A percentile compares a stretch with the other conserved stretches of the same genome.
These are phyloP conservation scores for Leuciscus waleckii DNA, from an alignment of 2,797 vertebrate species.

Conservation along the genomic window DNA sequence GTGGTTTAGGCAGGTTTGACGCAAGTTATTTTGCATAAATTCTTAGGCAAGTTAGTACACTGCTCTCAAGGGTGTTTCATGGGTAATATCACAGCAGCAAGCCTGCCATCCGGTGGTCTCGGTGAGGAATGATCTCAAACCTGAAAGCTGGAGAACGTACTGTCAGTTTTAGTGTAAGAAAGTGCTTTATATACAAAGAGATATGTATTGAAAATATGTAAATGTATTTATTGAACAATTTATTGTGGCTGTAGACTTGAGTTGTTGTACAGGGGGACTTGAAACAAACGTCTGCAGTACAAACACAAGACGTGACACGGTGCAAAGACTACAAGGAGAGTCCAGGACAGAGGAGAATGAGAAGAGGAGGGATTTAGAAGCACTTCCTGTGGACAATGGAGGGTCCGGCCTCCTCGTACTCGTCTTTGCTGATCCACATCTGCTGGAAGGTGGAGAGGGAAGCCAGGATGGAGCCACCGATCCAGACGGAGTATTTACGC, in stretches of 20 bases:
- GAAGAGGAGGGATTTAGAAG: slow-evolving; percentile 57
- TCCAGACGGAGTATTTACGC: slow-evolving; percentile 71
- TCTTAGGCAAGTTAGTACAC: not conserved
- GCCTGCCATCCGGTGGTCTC: slow-evolving; percentile 59
- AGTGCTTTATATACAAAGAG: not conserved
- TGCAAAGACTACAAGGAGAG: slow-evolving; percentile 36
- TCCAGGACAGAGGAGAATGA: slow-evolving; percentile 4
- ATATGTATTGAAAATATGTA: slow-evolving; percentile 42
- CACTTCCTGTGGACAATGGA: slow-evolving; percentile 70
- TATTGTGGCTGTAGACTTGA: slow-evolving; percentile 17
- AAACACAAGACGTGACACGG: not conserved
- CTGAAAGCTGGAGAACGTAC: not conserved
- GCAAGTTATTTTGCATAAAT: slow-evolving; percentile 30
- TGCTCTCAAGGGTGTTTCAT: not conserved
- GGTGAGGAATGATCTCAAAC: slow-evolving; percentile 16
- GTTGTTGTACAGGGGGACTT: slow-evolving; percentile 37
- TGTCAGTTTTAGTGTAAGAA: not conserved
- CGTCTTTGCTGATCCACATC: slow-evolving; percentile 74
- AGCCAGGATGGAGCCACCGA: slow-evolving; percentile 71
- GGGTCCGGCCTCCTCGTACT: slow-evolving; percentile 69
- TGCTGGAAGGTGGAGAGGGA: slow-evolving; percentile 72
- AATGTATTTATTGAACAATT: slow-evolving; percentile 55
- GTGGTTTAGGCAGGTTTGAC: slow-evolving; percentile 11
- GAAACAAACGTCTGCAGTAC: slow-evolving; percentile 30
- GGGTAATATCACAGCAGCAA: slow-evolving; percentile 34